Evolutionary conservation across 1,140 invertebrate genomes (phyloP).

Genomic region (Ganaspis sp.): DNA sequence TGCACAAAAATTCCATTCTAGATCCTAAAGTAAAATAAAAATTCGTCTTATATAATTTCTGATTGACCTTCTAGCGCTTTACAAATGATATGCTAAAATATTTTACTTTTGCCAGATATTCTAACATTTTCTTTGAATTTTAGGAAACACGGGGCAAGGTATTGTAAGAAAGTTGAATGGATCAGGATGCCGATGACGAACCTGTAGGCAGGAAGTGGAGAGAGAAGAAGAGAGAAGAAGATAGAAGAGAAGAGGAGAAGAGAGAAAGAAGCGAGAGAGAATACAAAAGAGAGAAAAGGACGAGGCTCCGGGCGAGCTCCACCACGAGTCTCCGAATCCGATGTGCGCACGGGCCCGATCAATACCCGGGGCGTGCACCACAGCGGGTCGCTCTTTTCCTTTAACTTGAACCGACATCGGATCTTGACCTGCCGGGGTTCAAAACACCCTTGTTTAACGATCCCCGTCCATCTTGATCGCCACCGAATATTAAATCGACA

Average conservation of each 20-base stretch:
- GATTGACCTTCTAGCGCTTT: too few species aligned
- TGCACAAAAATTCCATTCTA: too few species aligned
- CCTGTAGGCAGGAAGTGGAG: constrained; percentile 28
- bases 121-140: background rate
- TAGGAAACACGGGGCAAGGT: background rate
- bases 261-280: constrained; percentile 19
- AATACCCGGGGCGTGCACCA: constrained; percentile 73
- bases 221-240: background rate
- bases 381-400: constrained; percentile 58
- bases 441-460: constrained; percentile 2
- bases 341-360: constrained; percentile 69
- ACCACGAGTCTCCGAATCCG: constrained; percentile 64
- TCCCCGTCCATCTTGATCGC: constrained; percentile 2
- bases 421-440: constrained; percentile 52
- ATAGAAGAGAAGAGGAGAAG: too few species aligned
- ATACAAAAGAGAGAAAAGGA: constrained; percentile 44
- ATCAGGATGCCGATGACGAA: constrained; percentile 33
- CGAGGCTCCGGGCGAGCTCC: constrained; percentile 34
- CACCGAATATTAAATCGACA: constrained; percentile 18
- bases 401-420: constrained; percentile 42
- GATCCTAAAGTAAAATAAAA: too few species aligned
- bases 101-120: background rate
- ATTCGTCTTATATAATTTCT: too few species aligned
- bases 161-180: background rate
- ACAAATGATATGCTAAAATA: too few species aligned